Base-by-base conservation (phyloP, 1,140 invertebrate species). In the Cherax destructor region DNA sequence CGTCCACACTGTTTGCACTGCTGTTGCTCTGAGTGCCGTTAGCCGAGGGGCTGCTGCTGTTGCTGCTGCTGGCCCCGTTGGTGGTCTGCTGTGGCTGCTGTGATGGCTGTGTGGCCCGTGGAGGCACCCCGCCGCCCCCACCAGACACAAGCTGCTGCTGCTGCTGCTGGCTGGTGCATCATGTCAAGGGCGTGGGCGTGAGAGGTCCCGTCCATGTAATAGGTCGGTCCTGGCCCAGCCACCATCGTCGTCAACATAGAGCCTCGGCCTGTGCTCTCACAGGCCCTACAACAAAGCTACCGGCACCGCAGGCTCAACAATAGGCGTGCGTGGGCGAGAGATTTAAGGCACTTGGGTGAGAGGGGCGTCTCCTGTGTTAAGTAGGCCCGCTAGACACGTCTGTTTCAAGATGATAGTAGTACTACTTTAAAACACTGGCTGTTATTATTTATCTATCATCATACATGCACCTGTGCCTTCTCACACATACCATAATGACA, bases 191-290 rank as follows among this genome's bases (percentile, higher is more conserved):
- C 13, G 78, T 88, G 86, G 86, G 59, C 65, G 86, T 80, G 78
- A 18, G 78, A 50, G 16, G 52, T 56, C 59, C 86, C 86, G 78
- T 88, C 86, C 79, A 88, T 72, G 65, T 88, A 88, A 59, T 88
- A 88, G 78, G 86, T 81, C 59, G 86, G 86, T 72, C 86, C 86
- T 78, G 86, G 86, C 86, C 86, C 86, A 30, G 86, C 86, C 78
- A 88, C 86, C 86, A 88, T 88, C 61, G 86, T 65, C 72, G 86
- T 88, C 86, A 88, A 88, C 86, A 88, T 88, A 56, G 86, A 79
- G 86, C 85, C 50, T 78, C 11, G 84, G 61, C 47, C 56, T 77
- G 72, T 41, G 65, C 85, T 78, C 50, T 69, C 59, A 83, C 80
- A 21, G 49, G 49, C 72, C 72, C 69, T 69, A 76, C 69, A 76